A percentile compares a stretch with the other conserved stretches of the same genome.
These are phyloP conservation scores for Pongo abelii DNA, from an alignment of 2,113 vertebrate genomes.

Conservation along the genomic window DNA sequence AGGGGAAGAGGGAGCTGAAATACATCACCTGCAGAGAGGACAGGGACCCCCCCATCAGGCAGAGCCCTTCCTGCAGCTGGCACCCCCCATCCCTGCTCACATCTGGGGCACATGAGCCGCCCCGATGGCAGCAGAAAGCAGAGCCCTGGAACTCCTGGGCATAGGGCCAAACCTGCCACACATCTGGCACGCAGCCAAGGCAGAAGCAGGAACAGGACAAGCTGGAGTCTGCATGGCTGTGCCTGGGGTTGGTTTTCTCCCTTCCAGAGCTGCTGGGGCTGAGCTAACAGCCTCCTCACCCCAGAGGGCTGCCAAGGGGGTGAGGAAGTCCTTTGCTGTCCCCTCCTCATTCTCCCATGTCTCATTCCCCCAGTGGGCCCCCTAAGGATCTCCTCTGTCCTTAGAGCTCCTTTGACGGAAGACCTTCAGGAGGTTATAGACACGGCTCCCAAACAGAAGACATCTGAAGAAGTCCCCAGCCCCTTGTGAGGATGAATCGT, in stretches of 20 bases:
- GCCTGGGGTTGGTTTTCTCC: neutral
- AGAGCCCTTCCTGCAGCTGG: neutral
- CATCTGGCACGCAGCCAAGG: constrained; percentile 13
- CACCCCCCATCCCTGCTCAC: neutral
- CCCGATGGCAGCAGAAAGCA: constrained; percentile 30
- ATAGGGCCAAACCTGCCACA: neutral
- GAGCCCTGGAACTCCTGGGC: constrained; percentile 43
- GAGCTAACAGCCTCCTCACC: neutral
- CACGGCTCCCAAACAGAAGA: neutral
- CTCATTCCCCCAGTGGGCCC: neutral
- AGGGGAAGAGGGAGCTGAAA: constrained; percentile 99
- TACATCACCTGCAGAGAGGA: constrained; percentile 94
- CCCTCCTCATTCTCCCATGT: neutral
- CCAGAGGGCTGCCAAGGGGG: neutral
- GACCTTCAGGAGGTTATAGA: neutral
- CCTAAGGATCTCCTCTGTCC: neutral
- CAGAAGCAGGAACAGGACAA: constrained; percentile 18
- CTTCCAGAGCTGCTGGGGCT: neutral
- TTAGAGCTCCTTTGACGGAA: neutral
- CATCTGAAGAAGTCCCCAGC: neutral
- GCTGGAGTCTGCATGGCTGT: constrained; percentile 41
- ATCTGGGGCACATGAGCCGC: neutral
- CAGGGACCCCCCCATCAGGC: neutral
- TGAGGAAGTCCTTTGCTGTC: neutral
- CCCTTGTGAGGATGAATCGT: neutral